These are phyloP conservation scores for Aplidium turbinatum DNA, from an alignment of 23 tunicate genomes.

Conservation along the genomic window DNA sequence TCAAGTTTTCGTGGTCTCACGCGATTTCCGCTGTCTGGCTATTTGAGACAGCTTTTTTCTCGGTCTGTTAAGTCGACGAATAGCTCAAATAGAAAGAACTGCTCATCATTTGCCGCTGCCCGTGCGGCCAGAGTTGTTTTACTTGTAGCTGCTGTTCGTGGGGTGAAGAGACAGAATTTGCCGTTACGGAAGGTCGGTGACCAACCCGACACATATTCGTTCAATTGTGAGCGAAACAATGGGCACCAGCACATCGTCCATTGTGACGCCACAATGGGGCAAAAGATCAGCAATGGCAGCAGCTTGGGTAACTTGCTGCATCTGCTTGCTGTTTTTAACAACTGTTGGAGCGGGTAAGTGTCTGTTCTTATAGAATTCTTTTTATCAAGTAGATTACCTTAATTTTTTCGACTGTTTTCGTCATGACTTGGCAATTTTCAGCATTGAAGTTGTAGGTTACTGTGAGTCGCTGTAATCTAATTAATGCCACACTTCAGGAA, in stretches of 20 bases:
- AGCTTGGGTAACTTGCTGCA: slow-evolving; percentile 51
- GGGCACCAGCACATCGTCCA: slow-evolving; percentile 99
- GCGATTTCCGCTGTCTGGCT: slow-evolving; percentile 68
- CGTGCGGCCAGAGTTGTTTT: slow-evolving; percentile 60
- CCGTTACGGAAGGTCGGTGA: slow-evolving; percentile 63
- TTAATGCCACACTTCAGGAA: too few relatives aligned
- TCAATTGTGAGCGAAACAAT: slow-evolving; percentile 94
- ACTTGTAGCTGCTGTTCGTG: background rate
- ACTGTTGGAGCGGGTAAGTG: slow-evolving; percentile 31
- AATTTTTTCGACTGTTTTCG: background rate
- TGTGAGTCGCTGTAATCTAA: background rate
- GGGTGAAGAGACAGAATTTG: slow-evolving; percentile 24
- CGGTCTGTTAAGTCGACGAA: slow-evolving; percentile 9
- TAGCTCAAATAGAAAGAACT: background rate
- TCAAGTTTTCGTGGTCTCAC: slow-evolving; percentile 27
- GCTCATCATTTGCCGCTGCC: slow-evolving; percentile 68
- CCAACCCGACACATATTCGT: slow-evolving; percentile 74
- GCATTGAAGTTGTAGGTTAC: background rate
- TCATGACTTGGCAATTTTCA: background rate
- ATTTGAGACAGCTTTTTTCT: slow-evolving; percentile 55
- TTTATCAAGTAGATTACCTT: too few relatives aligned
- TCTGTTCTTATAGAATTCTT: too few relatives aligned
- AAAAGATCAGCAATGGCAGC: slow-evolving; percentile 41
- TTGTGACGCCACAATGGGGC: slow-evolving; percentile 93
- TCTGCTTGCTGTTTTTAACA: slow-evolving; percentile 29